Base-by-base conservation (phyloP, 2,888 invertebrate genomes). In the Drosophila rubida region DNA sequence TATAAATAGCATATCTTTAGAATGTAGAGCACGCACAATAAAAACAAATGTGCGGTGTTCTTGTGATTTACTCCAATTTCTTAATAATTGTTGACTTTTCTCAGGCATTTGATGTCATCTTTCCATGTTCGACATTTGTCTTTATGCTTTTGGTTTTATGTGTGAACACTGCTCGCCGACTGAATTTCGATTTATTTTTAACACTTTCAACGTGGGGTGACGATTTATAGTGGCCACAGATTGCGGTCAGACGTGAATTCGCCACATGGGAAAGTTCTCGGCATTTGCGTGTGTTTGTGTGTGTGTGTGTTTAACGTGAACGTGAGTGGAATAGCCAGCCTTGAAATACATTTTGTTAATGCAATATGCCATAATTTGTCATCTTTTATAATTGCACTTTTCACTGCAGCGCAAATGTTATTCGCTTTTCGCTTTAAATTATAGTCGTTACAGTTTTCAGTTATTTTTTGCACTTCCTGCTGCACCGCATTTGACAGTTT, bases 401-500 rank as follows among this genome's bases (percentile, higher is more conserved):
- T 53, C 32, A 48, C 32, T 32, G 13, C 4, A 27, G 58, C 45
- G 58, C 45, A 50, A 54, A 50, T 41, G 53, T 19, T 32, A 25
- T 48, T 51, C 54, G 39, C n/a, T 32, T 30, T 25, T 25, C 19
- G 3, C 19, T 2, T 68, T 62, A 5, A 53, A 42, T 53, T 53
- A 54, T 14, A 44, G 62, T 50, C 49, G 42, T 51, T 37, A 37
- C 35, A 37, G 35, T 37, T 37, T 37, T 37, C 19, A 37, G 35
- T 37, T 53, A 65, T 64, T 69, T 51, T 41, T 23, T 53, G 22
- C n/a, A 76, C 77, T 85, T 82, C 85, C 87, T 83, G 86, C 57
- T 85, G 78, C 51, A 46, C 49, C 41, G 72, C 87, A 77, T 64
- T 75, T 67, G 80, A 75, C 80, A 86, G 70, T 83, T 85, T 82